Base-by-base conservation (phyloP, 1,140 invertebrate genomes). In the Epicauta chinensis region DNA sequence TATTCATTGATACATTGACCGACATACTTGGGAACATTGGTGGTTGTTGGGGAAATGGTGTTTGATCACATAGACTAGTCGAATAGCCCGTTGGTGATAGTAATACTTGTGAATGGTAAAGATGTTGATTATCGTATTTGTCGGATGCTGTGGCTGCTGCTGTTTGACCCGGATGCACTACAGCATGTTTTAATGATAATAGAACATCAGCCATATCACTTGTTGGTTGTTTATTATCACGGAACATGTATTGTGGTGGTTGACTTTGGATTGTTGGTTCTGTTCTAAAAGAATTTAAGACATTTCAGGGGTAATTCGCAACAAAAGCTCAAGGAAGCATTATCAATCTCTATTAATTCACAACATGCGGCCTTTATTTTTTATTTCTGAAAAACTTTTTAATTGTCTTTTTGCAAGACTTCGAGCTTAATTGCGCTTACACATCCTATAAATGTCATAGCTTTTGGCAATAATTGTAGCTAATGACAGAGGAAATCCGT, bases 1-100 rank as follows among this genome's bases (percentile, higher is more conserved):
- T 96, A 69, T 93, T 94, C 93, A 96, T 95, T 48, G 91, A 93
- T 0, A 96, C 91, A 66, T 96, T 97, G 50, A 96, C 91, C 62
- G 89, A 92, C 92, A 97, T 96, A 54, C 86, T 85, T 12, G 87
- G 87, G 69, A 91, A 90, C 58, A 84, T 76, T 0, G 79, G 72
- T 0, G 73, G 66, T 17, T 77, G 67, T 49, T 57, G 66, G 10
- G 37, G n/a, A 31, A 60, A 71, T 69, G 69, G 41, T 23, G 10
- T 34, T 39, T 66, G 67, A 12, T 68, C 65, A 34, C 61, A 65
- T 5, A 65, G 38, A n/a, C 55, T 53, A 0, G 55, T 53, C 1
- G 59, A 29, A 48, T 59, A 61, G 3, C 64, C 64, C n/a, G 58
- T 56, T 0, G 66, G 66, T 7, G 68, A 68, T 5, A 69, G 43